Evolutionary conservation across 2,888 invertebrate species (phyloP).

Genomic region (Pandemis corylana): DNA sequence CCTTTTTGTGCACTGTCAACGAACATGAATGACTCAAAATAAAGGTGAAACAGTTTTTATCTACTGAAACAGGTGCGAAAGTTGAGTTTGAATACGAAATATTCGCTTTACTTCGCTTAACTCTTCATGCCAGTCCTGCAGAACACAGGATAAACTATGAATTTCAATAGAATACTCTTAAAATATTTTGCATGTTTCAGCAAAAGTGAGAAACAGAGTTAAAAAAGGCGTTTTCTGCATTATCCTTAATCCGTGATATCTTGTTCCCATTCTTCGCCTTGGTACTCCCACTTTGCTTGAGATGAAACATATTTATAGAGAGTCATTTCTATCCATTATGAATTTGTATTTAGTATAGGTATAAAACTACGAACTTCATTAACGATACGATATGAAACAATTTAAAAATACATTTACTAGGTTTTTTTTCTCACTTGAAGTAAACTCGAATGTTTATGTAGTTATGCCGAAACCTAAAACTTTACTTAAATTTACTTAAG

Average conservation of each 20-base stretch:
- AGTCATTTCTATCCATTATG: no score
- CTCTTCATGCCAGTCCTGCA: background rate
- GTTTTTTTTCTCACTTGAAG: no score
- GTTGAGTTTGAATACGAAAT: conserved; percentile 23
- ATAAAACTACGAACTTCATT: no score
- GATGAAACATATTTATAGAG: no score
- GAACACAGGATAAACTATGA: conserved; percentile 24
- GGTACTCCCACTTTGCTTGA: no score
- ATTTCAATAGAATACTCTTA: background rate
- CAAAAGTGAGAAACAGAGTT: background rate
- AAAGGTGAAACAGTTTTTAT: conserved; percentile 22
- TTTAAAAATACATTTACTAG: no score
- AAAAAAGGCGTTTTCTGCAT: background rate
- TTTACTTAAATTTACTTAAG: no score
- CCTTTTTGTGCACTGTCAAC: no score
- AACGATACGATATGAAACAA: no score
- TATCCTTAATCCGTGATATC: background rate
- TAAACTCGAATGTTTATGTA: no score
- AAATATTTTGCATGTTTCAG: background rate
- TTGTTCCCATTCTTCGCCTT: background rate
- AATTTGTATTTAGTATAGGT: no score
- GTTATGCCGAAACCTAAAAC: no score
- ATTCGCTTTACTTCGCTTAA: conserved; percentile 16
- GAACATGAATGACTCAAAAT: background rate
- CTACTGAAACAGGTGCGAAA: conserved; percentile 24